These are phyloP conservation scores for Tinea trinotella DNA, from an alignment of 2,888 invertebrate species.

Conservation along the genomic window DNA sequence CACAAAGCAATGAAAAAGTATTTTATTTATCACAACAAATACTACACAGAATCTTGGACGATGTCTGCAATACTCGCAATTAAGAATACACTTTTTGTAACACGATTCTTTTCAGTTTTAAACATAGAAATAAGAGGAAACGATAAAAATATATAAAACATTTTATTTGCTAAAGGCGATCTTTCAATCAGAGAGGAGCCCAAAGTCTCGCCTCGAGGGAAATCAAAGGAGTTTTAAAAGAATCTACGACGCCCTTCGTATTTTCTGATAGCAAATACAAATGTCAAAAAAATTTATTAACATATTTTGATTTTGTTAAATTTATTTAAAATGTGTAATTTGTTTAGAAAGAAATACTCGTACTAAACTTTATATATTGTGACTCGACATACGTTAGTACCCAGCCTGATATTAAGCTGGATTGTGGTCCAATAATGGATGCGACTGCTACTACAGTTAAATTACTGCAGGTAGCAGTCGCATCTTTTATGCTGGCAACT, in stretches of 20 bases:
- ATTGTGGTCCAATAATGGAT: too few relatives aligned
- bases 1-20: background rate
- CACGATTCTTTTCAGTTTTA: background rate
- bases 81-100: background rate
- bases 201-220: constrained; percentile 32
- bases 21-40: background rate
- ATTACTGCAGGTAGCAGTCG: too few relatives aligned
- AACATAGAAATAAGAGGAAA: background rate
- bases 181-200: constrained; percentile 29
- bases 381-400: too few relatives aligned
- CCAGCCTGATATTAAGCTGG: too few relatives aligned
- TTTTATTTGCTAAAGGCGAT: constrained; percentile 16
- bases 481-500: too few relatives aligned
- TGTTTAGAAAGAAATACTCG: too few relatives aligned
- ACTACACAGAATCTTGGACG: background rate
- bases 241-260: constrained; percentile 27
- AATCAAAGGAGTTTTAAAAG: constrained; percentile 33
- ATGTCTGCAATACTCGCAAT: background rate
- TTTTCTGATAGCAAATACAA: constrained; percentile 22
- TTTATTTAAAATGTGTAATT: too few relatives aligned
- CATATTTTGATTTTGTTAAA: too few relatives aligned
- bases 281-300: constrained; percentile 15
- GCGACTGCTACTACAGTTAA: too few relatives aligned
- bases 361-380: too few relatives aligned
- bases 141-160: constrained; percentile 1